phyloP scores from a whole-genome alignment of 2,797 vertebrate species.

The Epinephelus coioides region DNA sequence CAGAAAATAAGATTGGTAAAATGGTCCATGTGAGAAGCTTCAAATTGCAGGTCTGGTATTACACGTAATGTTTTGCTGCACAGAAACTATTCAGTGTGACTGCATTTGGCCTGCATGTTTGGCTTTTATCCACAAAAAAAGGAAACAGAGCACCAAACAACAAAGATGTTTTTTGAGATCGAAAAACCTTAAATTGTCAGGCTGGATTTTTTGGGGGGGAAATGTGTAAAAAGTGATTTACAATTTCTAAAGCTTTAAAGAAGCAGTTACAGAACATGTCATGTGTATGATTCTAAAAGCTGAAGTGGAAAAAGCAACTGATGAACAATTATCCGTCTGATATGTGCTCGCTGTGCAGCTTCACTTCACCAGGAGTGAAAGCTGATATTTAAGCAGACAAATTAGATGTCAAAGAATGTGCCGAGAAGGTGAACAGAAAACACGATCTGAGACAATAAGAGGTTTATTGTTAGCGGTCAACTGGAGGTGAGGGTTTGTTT shows the following conservation, averaged over 20 bases:
- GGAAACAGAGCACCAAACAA: background rate
- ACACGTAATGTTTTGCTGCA: background rate
- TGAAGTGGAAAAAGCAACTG: background rate
- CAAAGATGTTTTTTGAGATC: background rate
- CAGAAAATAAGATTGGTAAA: background rate
- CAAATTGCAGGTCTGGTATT: conserved; percentile 9
- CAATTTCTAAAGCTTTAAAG: background rate
- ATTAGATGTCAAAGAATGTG: background rate
- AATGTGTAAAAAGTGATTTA: background rate
- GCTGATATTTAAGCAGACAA: background rate
- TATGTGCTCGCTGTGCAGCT: background rate
- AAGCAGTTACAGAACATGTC: background rate
- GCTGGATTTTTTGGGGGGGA: too few species aligned
- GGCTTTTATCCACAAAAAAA: background rate
- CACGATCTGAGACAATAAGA: background rate
- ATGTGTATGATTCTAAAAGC: background rate
- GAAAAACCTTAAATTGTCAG: background rate
- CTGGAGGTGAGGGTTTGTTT: conserved; percentile 52
- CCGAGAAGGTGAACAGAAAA: background rate
- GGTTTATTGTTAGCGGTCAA: conserved; percentile 25
- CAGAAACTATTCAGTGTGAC: background rate
- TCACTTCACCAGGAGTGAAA: background rate
- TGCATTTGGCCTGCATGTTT: background rate
- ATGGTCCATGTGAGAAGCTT: background rate
- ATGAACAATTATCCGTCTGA: background rate